These are phyloP conservation scores for Procavia capensis DNA, from an alignment of 2,113 vertebrate species.

Conservation along the genomic window DNA sequence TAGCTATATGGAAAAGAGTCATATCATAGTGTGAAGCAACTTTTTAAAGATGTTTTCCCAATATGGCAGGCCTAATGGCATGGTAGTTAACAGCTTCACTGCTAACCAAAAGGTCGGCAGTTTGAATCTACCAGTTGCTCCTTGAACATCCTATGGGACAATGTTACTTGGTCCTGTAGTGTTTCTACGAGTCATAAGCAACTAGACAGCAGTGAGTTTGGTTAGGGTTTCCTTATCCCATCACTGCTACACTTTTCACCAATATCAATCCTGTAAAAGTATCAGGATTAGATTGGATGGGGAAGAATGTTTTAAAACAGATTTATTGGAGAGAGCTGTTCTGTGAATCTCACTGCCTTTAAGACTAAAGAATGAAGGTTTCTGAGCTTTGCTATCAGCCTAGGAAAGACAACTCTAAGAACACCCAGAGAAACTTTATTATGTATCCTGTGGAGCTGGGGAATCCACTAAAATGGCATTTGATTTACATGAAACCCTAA, in stretches of 20 bases:
- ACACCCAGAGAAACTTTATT: not conserved
- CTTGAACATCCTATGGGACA: no score
- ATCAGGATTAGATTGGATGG: not conserved
- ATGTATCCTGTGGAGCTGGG: not conserved
- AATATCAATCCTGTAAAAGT: not conserved
- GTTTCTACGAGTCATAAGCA: no score
- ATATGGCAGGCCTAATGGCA: no score
- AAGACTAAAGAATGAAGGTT: not conserved
- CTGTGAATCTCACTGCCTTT: not conserved
- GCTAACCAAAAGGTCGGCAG: no score
- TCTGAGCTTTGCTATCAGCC: not conserved
- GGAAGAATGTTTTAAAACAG: not conserved
- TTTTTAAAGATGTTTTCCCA: not conserved
- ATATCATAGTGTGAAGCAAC: not conserved
- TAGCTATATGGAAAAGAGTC: not conserved
- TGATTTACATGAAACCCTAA: not conserved
- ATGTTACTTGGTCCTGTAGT: no score
- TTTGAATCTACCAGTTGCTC: no score
- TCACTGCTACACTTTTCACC: not conserved
- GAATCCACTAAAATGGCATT: not conserved
- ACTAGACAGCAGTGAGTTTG: no score
- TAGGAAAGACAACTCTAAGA: not conserved
- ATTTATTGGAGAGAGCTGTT: not conserved
- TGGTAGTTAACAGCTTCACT: no score
- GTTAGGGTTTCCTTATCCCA: not conserved